phyloP scores from a whole-genome alignment of 2,797 vertebrate genomes.

The Scyliorhinus canicula region DNA sequence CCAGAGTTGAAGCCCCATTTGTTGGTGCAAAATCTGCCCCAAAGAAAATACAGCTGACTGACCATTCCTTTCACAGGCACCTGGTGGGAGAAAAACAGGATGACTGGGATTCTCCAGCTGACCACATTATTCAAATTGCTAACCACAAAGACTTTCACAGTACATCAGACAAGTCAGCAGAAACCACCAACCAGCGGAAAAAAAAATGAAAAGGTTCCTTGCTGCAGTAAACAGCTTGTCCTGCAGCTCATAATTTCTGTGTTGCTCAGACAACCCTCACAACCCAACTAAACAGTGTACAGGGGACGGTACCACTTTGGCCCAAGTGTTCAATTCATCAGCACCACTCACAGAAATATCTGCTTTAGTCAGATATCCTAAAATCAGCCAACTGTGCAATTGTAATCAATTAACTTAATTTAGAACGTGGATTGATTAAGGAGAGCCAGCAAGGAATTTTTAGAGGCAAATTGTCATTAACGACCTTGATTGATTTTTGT shows the following conservation, averaged over 20 bases:
- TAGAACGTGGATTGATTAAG: no score
- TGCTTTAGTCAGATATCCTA: not conserved
- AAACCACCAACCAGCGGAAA: not conserved
- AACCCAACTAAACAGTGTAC: not conserved
- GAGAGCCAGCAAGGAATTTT: no score
- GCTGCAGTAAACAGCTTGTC: not conserved
- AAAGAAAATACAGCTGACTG: not conserved
- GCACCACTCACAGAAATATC: not conserved
- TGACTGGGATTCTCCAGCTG: slow-evolving; percentile 15
- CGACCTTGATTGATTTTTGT: not conserved
- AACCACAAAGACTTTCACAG: not conserved
- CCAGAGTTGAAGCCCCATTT: not conserved
- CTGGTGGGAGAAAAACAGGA: slow-evolving; percentile 11
- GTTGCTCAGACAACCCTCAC: not conserved
- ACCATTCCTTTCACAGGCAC: not conserved
- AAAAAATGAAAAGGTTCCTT: not conserved
- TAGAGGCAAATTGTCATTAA: not conserved
- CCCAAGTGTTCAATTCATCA: not conserved
- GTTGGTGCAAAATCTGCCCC: not conserved
- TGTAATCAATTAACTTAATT: not conserved
- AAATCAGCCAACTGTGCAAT: not conserved
- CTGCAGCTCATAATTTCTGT: not conserved
- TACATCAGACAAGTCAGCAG: slow-evolving; percentile 1
- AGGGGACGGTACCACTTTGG: not conserved
- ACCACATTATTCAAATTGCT: slow-evolving; percentile 23